These are phyloP conservation scores for Clupea harengus DNA, from an alignment of 2,113 vertebrate genomes.

Conservation along the genomic window DNA sequence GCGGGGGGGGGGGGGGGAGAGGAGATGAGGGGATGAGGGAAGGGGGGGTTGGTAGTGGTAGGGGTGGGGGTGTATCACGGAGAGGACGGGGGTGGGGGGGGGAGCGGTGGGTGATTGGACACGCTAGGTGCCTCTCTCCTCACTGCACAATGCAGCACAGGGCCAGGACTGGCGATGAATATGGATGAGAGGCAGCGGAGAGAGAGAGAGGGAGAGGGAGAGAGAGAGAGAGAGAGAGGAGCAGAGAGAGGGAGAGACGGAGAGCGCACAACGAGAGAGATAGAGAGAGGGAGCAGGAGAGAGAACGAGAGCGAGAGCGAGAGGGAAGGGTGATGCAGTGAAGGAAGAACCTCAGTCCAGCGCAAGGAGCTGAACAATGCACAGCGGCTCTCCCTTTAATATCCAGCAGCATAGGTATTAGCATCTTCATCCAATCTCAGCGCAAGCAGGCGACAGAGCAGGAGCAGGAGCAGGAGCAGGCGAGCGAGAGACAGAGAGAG, in stretches of 20 bases:
- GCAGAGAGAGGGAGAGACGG: conserved; percentile 57
- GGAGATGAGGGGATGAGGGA: neutral
- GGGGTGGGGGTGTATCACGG: conserved; percentile 45
- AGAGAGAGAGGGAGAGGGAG: neutral
- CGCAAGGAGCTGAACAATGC: conserved; percentile 49
- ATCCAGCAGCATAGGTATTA: conserved; percentile 40
- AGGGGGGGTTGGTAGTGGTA: neutral
- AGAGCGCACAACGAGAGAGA: conserved; percentile 37
- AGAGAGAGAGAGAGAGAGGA: conserved; percentile 32
- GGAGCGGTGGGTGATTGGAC: conserved; percentile 45
- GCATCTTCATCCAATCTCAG: conserved; percentile 40
- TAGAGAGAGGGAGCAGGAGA: conserved; percentile 28
- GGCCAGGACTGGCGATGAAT: conserved; percentile 52
- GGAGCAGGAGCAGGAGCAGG: conserved; percentile 28
- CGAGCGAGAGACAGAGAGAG: conserved; percentile 33
- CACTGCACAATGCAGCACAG: conserved; percentile 56
- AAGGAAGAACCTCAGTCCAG: conserved; percentile 52
- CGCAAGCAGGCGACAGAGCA: conserved; percentile 26
- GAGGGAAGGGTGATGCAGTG: conserved; percentile 57
- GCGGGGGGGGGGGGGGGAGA: conserved; percentile 45
- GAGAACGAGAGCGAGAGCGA: conserved; percentile 54
- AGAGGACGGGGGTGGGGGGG: conserved; percentile 50
- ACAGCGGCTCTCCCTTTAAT: conserved; percentile 40
- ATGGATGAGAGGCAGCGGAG: conserved; percentile 62
- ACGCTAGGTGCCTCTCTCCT: conserved; percentile 58